These are phyloP conservation scores for Rhinatrema bivittatum DNA, from an alignment of 2,797 vertebrate species.

Conservation along the genomic window DNA sequence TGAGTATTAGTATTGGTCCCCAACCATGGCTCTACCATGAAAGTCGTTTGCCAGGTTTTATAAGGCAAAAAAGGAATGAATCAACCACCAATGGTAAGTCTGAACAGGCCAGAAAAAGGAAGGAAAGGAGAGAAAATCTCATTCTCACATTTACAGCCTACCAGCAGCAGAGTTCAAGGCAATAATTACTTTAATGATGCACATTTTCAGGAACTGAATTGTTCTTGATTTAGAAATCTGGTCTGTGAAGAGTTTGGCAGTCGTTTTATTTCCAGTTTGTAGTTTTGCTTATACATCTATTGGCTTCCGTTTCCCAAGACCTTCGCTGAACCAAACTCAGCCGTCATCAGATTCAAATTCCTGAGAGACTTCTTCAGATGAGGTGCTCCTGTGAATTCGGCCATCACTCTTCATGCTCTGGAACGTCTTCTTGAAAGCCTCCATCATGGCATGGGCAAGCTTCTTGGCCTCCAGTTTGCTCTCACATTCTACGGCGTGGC, in stretches of 20 bases:
- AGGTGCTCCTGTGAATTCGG: slow-evolving; percentile 89
- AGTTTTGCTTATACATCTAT: slow-evolving; percentile 46
- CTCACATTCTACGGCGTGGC: slow-evolving; percentile 94
- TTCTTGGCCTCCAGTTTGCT: slow-evolving; percentile 97
- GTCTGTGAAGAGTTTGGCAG: slow-evolving; percentile 56
- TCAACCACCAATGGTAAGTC: slow-evolving; percentile 27
- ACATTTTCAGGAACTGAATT: slow-evolving; percentile 58
- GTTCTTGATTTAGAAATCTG: slow-evolving; percentile 57
- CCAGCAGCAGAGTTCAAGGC: slow-evolving; percentile 64
- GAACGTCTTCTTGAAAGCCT: slow-evolving; percentile 98
- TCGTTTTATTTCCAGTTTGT: slow-evolving; percentile 54
- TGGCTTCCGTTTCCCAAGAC: slow-evolving; percentile 42
- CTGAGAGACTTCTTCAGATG: slow-evolving; percentile 80
- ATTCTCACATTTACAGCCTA: slow-evolving; percentile 47
- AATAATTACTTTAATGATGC: slow-evolving; percentile 57
- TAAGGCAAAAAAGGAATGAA: slow-evolving; percentile 32
- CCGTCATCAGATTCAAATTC: slow-evolving; percentile 87
- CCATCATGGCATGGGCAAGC: slow-evolving; percentile 98
- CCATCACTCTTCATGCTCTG: slow-evolving; percentile 96
- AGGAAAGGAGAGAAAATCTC: slow-evolving; percentile 13
- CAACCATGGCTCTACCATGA: slow-evolving; percentile 21
- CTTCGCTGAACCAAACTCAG: slow-evolving; percentile 62
- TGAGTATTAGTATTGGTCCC: slow-evolving; percentile 2
- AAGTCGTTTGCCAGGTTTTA: slow-evolving; percentile 26
- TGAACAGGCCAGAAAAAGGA: slow-evolving; percentile 23